A percentile compares a stretch with the other conserved stretches of the same genome.
Conservation (phyloP, 2,888 invertebrate genomes). For the Aplocera efformata region DNA sequence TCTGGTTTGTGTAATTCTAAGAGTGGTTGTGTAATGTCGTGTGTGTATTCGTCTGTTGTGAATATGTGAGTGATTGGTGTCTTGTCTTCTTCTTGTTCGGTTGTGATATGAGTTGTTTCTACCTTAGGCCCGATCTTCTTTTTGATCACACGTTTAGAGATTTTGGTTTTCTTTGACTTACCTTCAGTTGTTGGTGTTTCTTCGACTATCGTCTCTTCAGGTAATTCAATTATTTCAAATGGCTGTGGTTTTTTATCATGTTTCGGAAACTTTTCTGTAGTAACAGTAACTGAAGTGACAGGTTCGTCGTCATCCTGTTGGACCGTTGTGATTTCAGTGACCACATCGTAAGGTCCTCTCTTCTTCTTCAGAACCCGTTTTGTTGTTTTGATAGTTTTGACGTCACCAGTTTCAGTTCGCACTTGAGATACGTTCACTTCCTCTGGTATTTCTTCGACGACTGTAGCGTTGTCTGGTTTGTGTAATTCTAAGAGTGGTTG, state of each 20-base stretch:
- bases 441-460: conserved; percentile 34
- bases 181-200: conserved; percentile 20
- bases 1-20: conserved; percentile 12
- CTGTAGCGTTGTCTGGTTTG: conserved; percentile 8
- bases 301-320: conserved; percentile 53
- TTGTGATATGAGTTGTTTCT: conserved; percentile 52
- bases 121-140: conserved; percentile 45
- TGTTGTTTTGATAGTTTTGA: conserved; percentile 9
- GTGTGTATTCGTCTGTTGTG: conserved; percentile 31
- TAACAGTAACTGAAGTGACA: conserved; percentile 28
- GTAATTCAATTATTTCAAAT: conserved; percentile 50
- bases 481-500: conserved; percentile 28
- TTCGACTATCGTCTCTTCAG: conserved; percentile 28
- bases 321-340: conserved; percentile 68
- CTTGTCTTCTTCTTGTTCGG: conserved; percentile 44
- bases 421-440: conserved; percentile 33
- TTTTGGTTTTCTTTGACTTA: conserved; percentile 17
- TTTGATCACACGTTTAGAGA: conserved; percentile 9
- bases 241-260: conserved; percentile 58
- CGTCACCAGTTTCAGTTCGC: conserved; percentile 43
- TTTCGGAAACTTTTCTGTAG: conserved; percentile 27
- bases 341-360: conserved; percentile 34
- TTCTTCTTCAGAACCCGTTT: conserved; percentile 12
- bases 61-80: conserved; percentile 44
- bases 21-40: conserved; percentile 31